Conservation (phyloP, 2,888 invertebrate species). For the Cephus nigrinus region DNA sequence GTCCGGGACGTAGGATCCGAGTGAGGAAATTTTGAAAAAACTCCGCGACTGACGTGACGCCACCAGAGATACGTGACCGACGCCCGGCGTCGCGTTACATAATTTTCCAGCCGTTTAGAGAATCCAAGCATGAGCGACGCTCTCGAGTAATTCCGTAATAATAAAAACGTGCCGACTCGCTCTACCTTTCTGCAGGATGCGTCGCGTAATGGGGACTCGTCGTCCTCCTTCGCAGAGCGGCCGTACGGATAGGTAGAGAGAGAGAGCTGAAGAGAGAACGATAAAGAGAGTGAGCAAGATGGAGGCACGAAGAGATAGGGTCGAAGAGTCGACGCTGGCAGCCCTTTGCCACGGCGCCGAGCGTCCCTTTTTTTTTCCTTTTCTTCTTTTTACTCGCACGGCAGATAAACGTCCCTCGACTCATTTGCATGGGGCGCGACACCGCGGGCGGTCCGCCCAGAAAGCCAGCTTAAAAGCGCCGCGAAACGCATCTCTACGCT, state of each 20-base stretch:
- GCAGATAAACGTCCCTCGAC: conserved; percentile 44
- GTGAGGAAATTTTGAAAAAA: neutral
- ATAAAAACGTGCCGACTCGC: conserved; percentile 50
- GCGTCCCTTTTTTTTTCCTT: neutral
- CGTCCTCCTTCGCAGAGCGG: conserved; percentile 42
- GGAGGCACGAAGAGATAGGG: neutral
- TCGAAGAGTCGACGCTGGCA: neutral
- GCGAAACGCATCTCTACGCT: conserved; percentile 7
- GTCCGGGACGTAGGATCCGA: no score
- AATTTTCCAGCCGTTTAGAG: conserved; percentile 36
- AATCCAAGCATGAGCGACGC: conserved; percentile 22
- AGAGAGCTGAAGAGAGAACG: conserved; percentile 10
- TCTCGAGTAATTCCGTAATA: conserved; percentile 51
- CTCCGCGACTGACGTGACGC: neutral
- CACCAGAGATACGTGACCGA: no score
- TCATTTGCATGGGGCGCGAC: conserved; percentile 56
- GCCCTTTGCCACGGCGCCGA: neutral
- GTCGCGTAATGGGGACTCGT: conserved; percentile 48
- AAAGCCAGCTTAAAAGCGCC: conserved; percentile 21
- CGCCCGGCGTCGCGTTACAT: conserved; percentile 36
- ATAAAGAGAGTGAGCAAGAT: neutral
- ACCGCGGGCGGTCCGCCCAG: conserved; percentile 40
- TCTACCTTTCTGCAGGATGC: conserved; percentile 47
- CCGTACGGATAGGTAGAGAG: neutral
- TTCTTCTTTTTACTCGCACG: conserved; percentile 4